phyloP scores from a whole-genome alignment of 2,888 invertebrate genomes.

The Atherix ibis region DNA sequence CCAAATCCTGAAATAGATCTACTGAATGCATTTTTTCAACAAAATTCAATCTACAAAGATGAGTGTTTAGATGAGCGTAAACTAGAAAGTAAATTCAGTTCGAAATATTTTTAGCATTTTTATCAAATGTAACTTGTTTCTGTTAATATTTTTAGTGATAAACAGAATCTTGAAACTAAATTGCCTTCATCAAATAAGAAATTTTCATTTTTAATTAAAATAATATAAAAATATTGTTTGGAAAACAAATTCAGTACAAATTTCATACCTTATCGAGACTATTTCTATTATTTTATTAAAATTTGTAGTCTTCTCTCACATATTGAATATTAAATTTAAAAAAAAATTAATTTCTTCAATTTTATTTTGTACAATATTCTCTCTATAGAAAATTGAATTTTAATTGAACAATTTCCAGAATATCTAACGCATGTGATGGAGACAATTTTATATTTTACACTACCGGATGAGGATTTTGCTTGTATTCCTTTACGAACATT shows the following conservation, averaged over 20 bases:
- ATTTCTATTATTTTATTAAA: too few species aligned
- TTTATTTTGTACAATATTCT: not conserved
- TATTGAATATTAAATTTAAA: not conserved
- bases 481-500: slow-evolving; percentile 15
- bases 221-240: too few species aligned
- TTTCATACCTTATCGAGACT: too few species aligned
- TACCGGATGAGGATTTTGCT: slow-evolving; percentile 15
- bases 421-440: slow-evolving; percentile 15
- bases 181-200: too few species aligned
- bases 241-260: too few species aligned
- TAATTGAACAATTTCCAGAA: slow-evolving; percentile 7
- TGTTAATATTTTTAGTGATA: too few species aligned
- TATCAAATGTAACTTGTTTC: not conserved
- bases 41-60: slow-evolving; percentile 12
- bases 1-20: slow-evolving; percentile 15
- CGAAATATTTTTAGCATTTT: not conserved
- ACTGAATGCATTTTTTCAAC: slow-evolving; percentile 14
- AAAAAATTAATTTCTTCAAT: not conserved
- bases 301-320: not conserved
- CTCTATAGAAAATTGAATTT: not conserved
- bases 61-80: slow-evolving; percentile 14
- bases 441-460: slow-evolving; percentile 14
- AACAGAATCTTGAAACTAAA: too few species aligned
- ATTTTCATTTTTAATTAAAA: too few species aligned
- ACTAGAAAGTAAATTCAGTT: slow-evolving; percentile 14